A percentile compares a stretch with the other conserved stretches of the same genome.
Conservation (phyloP, 2,113 vertebrate species). For the Struthio camelus region DNA sequence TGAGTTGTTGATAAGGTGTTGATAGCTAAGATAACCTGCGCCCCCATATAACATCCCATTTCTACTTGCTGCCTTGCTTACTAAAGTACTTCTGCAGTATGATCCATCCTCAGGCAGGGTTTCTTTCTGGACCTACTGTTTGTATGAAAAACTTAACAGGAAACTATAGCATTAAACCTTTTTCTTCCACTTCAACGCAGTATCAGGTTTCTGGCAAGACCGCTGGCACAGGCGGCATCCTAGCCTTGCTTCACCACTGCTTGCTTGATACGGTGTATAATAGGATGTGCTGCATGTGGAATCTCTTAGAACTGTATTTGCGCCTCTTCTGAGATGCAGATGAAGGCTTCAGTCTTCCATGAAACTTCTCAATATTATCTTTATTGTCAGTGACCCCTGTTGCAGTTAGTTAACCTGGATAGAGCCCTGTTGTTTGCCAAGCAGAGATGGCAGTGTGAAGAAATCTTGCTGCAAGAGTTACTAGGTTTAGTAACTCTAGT, state of each 20-base stretch:
- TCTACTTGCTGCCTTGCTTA: neutral
- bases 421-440: neutral
- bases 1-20: neutral
- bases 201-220: neutral
- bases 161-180: neutral
- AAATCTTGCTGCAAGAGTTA: neutral
- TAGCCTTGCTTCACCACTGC: neutral
- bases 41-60: neutral
- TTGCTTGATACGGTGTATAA: neutral
- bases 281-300: neutral
- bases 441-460: neutral
- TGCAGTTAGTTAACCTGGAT: neutral
- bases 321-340: neutral
- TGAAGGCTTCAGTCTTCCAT: neutral
- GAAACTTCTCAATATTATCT: neutral
- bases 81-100: neutral
- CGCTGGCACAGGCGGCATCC: neutral
- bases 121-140: neutral
- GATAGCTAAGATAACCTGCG: neutral
- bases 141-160: neutral
- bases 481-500: too few relatives aligned
- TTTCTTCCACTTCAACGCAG: neutral
- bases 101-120: neutral
- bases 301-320: neutral
- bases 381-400: neutral